Base-by-base conservation (phyloP, 2,797 vertebrate species). In the Saguinus oedipus region DNA sequence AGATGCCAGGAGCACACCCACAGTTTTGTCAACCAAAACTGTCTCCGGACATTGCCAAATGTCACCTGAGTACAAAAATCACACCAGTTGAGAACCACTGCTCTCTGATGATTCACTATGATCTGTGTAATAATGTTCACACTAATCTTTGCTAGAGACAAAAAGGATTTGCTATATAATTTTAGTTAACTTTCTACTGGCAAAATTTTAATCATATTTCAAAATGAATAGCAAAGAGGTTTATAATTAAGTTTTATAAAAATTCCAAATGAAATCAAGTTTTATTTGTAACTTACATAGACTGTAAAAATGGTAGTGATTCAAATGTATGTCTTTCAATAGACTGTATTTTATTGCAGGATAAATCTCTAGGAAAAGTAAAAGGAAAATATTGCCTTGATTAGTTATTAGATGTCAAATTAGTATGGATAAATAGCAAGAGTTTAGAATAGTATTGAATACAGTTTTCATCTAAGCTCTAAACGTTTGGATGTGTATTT, bases 321-420 rank as follows among this genome's bases (percentile, higher is more conserved):
- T 98, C 98, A 96, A 98, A 98, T 79, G 97, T 94, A 0, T 4
- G 5, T 42, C 96, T 98, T 95, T 98, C 98, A 95, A 98, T 97
- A 26, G 14, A 75, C 26, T 76, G 30, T 90, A 98, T 98, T 94
- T 97, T 95, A 88, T 98, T 98, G 95, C 61, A 92, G 83, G 98
- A 98, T 82, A 98, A 92, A 97, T 98, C 98, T 97, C 98, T 98
- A 97, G 96, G 76, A 80, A 97, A 98, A 97, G 70, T 0, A 97
- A 92, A 93, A 95, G 74, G 57, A 93, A 96, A 92, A 93, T 72
- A 85, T 0, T 14, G 78, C 70, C 96, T 94, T 76, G 88, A 64
- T 95, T 97, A 90, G 39, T 1, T 2, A 24, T 64, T 93, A 90
- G 64, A 2, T 68, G 17, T 26, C 2, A 59, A 92, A 48, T 87